Conservation (phyloP, 2,888 invertebrate species). For the Epinotia demarniana region DNA sequence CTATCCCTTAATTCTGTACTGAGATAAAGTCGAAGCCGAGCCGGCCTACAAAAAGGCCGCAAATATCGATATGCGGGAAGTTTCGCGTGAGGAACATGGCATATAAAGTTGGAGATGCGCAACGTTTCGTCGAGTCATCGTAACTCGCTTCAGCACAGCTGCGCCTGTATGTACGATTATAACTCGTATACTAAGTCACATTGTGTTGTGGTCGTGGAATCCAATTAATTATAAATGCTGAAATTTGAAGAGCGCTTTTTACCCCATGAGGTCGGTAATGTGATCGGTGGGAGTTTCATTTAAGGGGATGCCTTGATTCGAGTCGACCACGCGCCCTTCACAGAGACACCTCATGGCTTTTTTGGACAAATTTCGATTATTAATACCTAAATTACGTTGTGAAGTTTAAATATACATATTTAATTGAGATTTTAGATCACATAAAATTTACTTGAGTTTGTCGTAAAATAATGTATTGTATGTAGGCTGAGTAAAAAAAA, state of each 20-base stretch:
- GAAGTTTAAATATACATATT: too few relatives aligned
- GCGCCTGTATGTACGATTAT: conserved; percentile 50
- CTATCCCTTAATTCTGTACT: not conserved
- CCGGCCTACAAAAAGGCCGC: not conserved
- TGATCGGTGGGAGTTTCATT: not conserved
- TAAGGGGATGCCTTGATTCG: too few relatives aligned
- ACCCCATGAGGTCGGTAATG: not conserved
- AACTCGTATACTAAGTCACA: conserved; percentile 6
- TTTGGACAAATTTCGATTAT: too few relatives aligned
- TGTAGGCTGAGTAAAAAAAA: too few relatives aligned
- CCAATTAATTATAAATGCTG: conserved; percentile 9
- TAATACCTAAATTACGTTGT: too few relatives aligned
- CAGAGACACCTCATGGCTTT: too few relatives aligned
- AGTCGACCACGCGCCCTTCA: too few relatives aligned
- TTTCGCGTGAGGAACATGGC: conserved; percentile 12
- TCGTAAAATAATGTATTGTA: too few relatives aligned
- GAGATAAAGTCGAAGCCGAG: not conserved
- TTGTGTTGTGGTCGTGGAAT: conserved; percentile 11
- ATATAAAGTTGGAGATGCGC: conserved; percentile 25
- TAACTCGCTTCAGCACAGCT: conserved; percentile 67
- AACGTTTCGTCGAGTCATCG: conserved; percentile 53
- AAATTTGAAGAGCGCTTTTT: conserved; percentile 7
- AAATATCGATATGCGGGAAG: conserved; percentile 31
- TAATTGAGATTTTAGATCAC: too few relatives aligned
- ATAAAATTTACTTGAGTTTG: too few relatives aligned